Evolutionary conservation across 2,797 vertebrate genomes (phyloP), one percentile per base, ranked within the genome.

Genomic region (Sternotherus odoratus): DNA sequence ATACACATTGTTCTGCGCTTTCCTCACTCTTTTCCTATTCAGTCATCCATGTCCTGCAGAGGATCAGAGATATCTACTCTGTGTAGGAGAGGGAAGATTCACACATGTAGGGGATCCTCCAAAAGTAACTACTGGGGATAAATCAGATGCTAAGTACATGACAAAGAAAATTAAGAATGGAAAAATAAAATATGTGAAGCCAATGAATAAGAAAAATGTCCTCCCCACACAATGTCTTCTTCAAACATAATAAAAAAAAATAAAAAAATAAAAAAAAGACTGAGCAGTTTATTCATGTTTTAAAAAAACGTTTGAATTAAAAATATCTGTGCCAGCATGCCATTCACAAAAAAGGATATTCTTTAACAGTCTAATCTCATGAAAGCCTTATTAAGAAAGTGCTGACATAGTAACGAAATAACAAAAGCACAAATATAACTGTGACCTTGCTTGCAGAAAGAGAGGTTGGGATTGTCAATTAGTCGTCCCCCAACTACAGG

Each of bases 151-250:
- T 69, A 23, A 69, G 66, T 69, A 11, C 36, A 69, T 39, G 36
- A 39, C 36, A 39, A 69, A 69, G 10, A 69, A 69, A 69, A 69
- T 69, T 69, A 69, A 69, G n/a, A 69, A 69, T 69, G 66, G n/a
- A 21, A 39, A 69, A 4, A 0, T 21, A 83, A 12, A n/a, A 49
- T 21, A 83, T 51, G 43, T 87, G 43, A 91, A 88, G 75, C 8
- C 2, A 50, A 54, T 0, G 1, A 5, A 79, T 36, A 87, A 2
- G 5, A 4, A 51, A 17, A 56, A 43, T 43, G 1, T 56, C 46
- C 63, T 46, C 51, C 30, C 15, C 3, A 81, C 24, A 0, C 0
- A 1, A 0, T 33, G 36, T 83, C 83, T 85, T 82, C 36, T 82
- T 85, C 16, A 86, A 79, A 81, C 39, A 30, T 48, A 24, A 6